Conservation (phyloP, 2,888 invertebrate genomes). For the Platycheirus rosarum region DNA sequence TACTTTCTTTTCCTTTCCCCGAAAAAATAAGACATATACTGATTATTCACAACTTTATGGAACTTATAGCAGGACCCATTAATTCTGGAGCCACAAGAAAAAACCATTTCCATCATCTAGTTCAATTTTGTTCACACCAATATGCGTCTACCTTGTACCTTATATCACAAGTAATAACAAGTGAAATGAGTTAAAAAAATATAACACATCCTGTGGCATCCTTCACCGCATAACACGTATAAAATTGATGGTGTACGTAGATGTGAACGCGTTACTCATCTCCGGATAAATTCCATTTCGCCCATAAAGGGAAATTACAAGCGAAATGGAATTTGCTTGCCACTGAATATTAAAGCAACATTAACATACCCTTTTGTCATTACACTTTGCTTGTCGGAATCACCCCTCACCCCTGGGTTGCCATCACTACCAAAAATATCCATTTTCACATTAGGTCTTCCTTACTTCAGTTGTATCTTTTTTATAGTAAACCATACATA, state of each 20-base stretch:
- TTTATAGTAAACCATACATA: conserved; percentile 33
- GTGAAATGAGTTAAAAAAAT: too few relatives aligned
- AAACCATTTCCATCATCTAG: too few relatives aligned
- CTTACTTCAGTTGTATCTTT: conserved; percentile 52
- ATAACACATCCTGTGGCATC: conserved; percentile 58
- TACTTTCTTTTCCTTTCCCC: too few relatives aligned
- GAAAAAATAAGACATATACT: too few relatives aligned
- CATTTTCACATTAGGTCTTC: conserved; percentile 50
- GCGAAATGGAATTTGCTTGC: conserved; percentile 74
- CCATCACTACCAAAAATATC: conserved; percentile 17
- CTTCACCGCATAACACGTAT: conserved; percentile 72
- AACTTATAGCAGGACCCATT: too few relatives aligned
- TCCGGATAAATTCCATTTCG: conserved; percentile 73
- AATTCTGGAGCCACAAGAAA: too few relatives aligned
- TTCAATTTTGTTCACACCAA: too few relatives aligned
- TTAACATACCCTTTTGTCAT: conserved; percentile 74
- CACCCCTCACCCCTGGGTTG: conserved; percentile 32
- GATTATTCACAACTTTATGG: too few relatives aligned
- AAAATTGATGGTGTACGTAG: conserved; percentile 68
- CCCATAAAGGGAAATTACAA: conserved; percentile 74
- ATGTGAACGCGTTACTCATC: conserved; percentile 72
- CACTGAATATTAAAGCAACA: conserved; percentile 74
- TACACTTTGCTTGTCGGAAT: conserved; percentile 68
- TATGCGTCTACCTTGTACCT: too few relatives aligned
- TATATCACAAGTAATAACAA: too few relatives aligned